Conservation (phyloP, 2,113 vertebrate genomes). For the Erpornis zantholeuca region DNA sequence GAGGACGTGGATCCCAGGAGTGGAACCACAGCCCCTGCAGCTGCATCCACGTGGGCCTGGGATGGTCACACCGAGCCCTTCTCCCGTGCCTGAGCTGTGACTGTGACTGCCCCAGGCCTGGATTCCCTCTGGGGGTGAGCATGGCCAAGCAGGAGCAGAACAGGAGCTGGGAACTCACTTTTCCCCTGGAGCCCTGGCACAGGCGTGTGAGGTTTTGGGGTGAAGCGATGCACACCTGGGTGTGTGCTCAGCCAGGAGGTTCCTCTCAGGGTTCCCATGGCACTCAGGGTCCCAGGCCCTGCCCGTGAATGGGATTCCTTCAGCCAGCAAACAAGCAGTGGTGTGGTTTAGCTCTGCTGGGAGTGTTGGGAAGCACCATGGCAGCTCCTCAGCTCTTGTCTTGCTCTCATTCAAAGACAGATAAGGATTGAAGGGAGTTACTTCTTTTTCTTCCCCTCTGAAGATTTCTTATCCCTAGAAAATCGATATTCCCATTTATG, state of each 20-base stretch:
- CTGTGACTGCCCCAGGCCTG: neutral
- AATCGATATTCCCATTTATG: neutral
- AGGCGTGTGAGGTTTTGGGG: neutral
- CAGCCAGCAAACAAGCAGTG: neutral
- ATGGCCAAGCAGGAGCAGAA: neutral
- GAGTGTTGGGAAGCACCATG: neutral
- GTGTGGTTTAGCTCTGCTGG: neutral
- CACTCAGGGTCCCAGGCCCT: neutral
- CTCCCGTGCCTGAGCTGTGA: neutral
- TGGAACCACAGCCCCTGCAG: fast-evolving
- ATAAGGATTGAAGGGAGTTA: neutral
- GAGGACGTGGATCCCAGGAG: neutral
- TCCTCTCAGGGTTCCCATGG: fast-evolving
- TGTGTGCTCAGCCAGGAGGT: fast-evolving
- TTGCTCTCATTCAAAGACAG: neutral
- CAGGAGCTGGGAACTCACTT: neutral
- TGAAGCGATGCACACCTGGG: fast-evolving
- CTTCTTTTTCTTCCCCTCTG: neutral
- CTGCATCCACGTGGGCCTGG: fast-evolving
- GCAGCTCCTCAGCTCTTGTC: neutral
- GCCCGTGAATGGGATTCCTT: neutral
- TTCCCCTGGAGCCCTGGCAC: fast-evolving
- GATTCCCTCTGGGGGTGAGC: neutral
- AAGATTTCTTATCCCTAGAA: neutral
- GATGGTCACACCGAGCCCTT: fast-evolving